phyloP scores from a whole-genome alignment of 2,797 vertebrate genomes.

The Sebastes reedi region DNA sequence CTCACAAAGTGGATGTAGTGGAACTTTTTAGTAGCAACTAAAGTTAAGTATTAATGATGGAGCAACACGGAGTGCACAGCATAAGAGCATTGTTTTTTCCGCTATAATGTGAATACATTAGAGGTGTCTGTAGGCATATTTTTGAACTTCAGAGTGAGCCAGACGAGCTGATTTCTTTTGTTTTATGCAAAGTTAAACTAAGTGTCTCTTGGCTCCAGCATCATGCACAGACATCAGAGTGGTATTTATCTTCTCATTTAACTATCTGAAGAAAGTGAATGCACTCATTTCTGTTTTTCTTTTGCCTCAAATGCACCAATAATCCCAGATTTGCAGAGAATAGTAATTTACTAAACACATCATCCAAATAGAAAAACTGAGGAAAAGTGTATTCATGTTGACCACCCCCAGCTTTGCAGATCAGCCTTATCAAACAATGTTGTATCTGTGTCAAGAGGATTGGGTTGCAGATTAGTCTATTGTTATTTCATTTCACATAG shows the following conservation, averaged over 20 bases:
- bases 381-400: slow-evolving; percentile 2
- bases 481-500: slow-evolving; percentile 41
- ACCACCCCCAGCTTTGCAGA: slow-evolving; percentile 29
- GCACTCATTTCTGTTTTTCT: not conserved
- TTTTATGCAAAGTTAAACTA: not conserved
- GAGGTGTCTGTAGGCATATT: not conserved
- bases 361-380: not conserved
- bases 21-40: not conserved
- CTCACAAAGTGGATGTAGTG: not conserved
- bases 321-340: not conserved
- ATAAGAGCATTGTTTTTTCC: not conserved
- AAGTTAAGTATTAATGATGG: not conserved
- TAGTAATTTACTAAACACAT: slow-evolving; percentile 3
- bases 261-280: not conserved
- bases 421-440: slow-evolving; percentile 25
- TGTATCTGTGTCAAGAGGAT: slow-evolving; percentile 44
- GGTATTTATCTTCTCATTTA: not conserved
- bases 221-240: not conserved
- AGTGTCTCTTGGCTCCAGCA: not conserved
- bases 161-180: not conserved
- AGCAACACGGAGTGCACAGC: not conserved
- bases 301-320: not conserved
- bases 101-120: not conserved
- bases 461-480: slow-evolving; percentile 32
- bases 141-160: not conserved